Conservation (phyloP, 2,888 invertebrate genomes). For the Lysandra coridon region DNA sequence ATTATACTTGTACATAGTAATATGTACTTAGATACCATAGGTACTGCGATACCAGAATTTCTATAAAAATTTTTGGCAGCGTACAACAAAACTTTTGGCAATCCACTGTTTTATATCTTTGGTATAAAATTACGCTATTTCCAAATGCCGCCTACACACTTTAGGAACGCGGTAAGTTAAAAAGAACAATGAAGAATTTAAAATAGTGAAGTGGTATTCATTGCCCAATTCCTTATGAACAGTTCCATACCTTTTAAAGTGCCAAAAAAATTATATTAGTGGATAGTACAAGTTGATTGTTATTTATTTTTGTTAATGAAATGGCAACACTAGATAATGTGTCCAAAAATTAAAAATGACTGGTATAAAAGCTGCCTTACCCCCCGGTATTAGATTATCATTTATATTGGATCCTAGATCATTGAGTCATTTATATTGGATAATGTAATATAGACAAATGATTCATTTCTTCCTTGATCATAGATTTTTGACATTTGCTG, state of each 20-base stretch:
- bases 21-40: background rate
- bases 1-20: background rate
- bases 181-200: background rate
- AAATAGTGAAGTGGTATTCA: background rate
- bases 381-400: too few relatives aligned
- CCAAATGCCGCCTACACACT: conserved; percentile 11
- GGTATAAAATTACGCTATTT: conserved; percentile 25
- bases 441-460: too few relatives aligned
- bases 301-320: background rate
- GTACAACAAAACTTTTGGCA: conserved; percentile 23
- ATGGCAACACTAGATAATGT: conserved; percentile 1
- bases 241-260: background rate
- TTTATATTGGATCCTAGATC: too few relatives aligned
- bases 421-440: too few relatives aligned
- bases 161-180: background rate
- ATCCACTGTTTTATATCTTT: conserved; percentile 25
- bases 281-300: background rate
- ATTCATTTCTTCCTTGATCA: too few relatives aligned
- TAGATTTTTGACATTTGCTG: too few relatives aligned
- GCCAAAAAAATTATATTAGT: background rate
- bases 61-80: conserved; percentile 8
- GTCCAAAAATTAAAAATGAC: background rate
- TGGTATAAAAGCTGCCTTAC: background rate
- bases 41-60: background rate
- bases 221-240: background rate